Base-by-base conservation (phyloP, 2,888 invertebrate genomes). In the Meteorus colon region DNA sequence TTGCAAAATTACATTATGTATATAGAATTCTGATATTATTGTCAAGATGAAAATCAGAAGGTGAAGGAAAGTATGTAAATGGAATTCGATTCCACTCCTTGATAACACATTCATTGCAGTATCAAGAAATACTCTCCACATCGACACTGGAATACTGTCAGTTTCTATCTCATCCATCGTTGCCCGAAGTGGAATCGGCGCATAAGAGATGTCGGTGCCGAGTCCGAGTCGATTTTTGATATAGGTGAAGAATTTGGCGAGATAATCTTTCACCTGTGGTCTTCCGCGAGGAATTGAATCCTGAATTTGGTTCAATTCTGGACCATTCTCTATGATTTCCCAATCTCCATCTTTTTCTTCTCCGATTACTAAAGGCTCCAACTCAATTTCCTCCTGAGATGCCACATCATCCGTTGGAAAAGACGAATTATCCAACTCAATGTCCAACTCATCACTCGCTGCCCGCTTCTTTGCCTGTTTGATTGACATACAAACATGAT, bases 121-220 rank as follows among this genome's bases (percentile, higher is more conserved):
- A 41, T 67, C 48, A n/a, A 67, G 10, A 24, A 67, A 41, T 5
- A 27, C 19, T 19, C 12, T 27, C 67, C 67, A 67, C 10, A 67
- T 14, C 12, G 19, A 2, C 16, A 37, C 14, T 16, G 67, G 67
- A 6, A 67, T 8, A 27, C 45, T 45, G 4, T 4, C 16, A 16
- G 0, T 12, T 8, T 67, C 45, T 29, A 67, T 67, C 27, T 3
- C 2, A 4, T 67, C 48, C 1, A 48, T 41, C 16, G 27, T 45
- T 27, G 19, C 3, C 41, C 14, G 48, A 24, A 67, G 41, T 12
- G 48, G 24, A 12, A 41, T 5, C 0, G 67, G 67, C 10, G 67
- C 67, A 45, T 41, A 41, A 27, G 29, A 67, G 41, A 27, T 6
- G 19, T 27, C 0, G 0, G 2, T 4, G 24, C 45, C 14, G 41